Base-by-base conservation (phyloP, 53 echinoderm and acorn worm species). In the Echinometra lucunter region DNA sequence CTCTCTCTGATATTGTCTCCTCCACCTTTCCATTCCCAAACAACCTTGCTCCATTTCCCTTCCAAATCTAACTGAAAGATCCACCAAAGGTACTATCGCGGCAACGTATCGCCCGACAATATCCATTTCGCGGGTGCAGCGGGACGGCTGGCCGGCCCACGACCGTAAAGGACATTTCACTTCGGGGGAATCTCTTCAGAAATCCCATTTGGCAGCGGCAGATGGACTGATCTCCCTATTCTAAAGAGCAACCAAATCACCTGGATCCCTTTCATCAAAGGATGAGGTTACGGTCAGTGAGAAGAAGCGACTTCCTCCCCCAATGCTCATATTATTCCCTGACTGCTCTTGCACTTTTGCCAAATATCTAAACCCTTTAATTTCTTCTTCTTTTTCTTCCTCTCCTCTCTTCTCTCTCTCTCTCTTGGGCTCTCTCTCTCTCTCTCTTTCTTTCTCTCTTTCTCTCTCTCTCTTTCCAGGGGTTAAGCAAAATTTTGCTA, bases 161-260 rank as follows among this genome's bases (percentile, higher is more conserved):
- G 30, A 16, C 55, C 60, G 3, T 37, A 37, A 38, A 35, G 37
- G 89, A 58, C 89, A 58, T n/a, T 57, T 89, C 60, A 60, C 89
- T 89, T 37, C 58, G 37, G 89, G 60, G 56, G 89, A 53, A 60
- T 6, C 7, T 37, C 34, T 37, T 18, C 19, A 37, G 37, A 89
- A 89, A 89, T 89, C 89, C 89, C 37, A 89, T 89, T 89, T 57
- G 57, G 58, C 89, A 60, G 40, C 37, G 17, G 37, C 57, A 58
- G 57, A 23, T 89, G 89, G 58, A 34, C 17, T 37, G 89, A 89
- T 57, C 32, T 57, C 60, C 38, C 9, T 34, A 8, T 35, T 53
- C 89, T 58, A 19, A 60, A 89, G 89, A 38, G 60, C 58, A 89
- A 58, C 45, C 23, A 40, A 38, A 89, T 89, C 89, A 60, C 37